Evolutionary conservation across 2,888 invertebrate species (phyloP).

Genomic region (Empis livida): DNA sequence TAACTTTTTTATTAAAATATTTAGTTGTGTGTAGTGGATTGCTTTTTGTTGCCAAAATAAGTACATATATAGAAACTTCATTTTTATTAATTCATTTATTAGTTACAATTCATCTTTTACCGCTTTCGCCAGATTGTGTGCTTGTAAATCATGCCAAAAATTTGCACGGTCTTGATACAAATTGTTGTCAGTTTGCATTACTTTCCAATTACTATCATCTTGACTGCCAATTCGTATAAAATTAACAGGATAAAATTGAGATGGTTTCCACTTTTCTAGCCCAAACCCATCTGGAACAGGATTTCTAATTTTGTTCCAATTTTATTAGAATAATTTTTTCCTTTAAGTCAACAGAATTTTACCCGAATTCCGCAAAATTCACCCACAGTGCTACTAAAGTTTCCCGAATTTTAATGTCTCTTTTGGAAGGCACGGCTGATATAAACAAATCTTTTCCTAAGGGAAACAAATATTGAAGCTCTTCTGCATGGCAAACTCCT

Average conservation of each 20-base stretch:
- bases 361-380: conserved; percentile 65
- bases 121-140: conserved; percentile 25
- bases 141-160: conserved; percentile 49
- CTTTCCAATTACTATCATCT: conserved; percentile 37
- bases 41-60: too few species aligned
- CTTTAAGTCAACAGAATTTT: conserved; percentile 13
- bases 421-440: conserved; percentile 39
- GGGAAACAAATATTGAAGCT: conserved; percentile 68
- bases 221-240: conserved; percentile 39
- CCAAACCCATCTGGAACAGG: conserved; percentile 44
- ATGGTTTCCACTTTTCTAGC: conserved; percentile 45
- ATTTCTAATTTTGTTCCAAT: conserved; percentile 37
- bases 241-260: conserved; percentile 25
- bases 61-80: too few species aligned
- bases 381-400: conserved; percentile 54
- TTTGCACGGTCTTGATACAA: conserved; percentile 44
- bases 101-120: conserved; percentile 39
- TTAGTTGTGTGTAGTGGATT: too few species aligned
- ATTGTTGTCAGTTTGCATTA: conserved; percentile 40
- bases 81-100: too few species aligned
- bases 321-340: too few species aligned
- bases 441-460: conserved; percentile 47
- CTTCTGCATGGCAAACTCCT: conserved; percentile 75
- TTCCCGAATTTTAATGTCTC: conserved; percentile 47
- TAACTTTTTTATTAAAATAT: too few species aligned